Percentiles rank a stretch among this genome's conserved stretches.
These are phyloP conservation scores for Dioctria rufipes DNA, from an alignment of 2,888 invertebrate species.

Conservation along the genomic window DNA sequence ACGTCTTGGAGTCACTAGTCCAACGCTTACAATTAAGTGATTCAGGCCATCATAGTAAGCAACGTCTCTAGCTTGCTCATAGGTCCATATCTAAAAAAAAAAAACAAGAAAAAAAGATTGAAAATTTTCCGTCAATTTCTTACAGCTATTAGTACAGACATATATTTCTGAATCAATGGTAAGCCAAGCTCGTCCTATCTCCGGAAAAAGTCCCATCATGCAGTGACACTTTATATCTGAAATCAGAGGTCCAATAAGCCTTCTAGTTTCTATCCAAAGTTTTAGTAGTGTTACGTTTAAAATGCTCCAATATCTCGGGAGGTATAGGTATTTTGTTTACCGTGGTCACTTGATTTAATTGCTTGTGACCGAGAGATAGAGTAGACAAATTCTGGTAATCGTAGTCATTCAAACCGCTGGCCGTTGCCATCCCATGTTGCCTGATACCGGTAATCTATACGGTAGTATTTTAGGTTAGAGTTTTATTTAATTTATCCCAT, in stretches of 20 bases:
- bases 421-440: slow-evolving; percentile 82
- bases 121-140: not conserved
- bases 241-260: slow-evolving; percentile 12
- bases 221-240: slow-evolving; percentile 96
- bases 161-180: slow-evolving; percentile 98
- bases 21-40: slow-evolving; percentile 95
- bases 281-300: slow-evolving; percentile 80
- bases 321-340: slow-evolving; percentile 91
- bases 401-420: slow-evolving; percentile 90
- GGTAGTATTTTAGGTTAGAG: not conserved
- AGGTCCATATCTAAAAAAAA: slow-evolving; percentile 82
- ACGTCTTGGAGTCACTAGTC: slow-evolving; percentile 88
- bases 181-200: slow-evolving; percentile 96
- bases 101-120: not conserved
- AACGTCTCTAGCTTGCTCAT: slow-evolving; percentile 94
- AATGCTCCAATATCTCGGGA: slow-evolving; percentile 94
- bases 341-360: slow-evolving; percentile 84
- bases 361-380: slow-evolving; percentile 78
- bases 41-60: slow-evolving; percentile 97
- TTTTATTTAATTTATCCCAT: not conserved
- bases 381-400: slow-evolving; percentile 90
- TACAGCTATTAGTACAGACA: slow-evolving; percentile 71
- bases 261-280: too few relatives aligned
- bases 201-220: slow-evolving; percentile 97
- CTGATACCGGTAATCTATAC: slow-evolving; percentile 77